Base-by-base conservation (phyloP, 1,140 invertebrate genomes). In the Sycobia sp. region DNA sequence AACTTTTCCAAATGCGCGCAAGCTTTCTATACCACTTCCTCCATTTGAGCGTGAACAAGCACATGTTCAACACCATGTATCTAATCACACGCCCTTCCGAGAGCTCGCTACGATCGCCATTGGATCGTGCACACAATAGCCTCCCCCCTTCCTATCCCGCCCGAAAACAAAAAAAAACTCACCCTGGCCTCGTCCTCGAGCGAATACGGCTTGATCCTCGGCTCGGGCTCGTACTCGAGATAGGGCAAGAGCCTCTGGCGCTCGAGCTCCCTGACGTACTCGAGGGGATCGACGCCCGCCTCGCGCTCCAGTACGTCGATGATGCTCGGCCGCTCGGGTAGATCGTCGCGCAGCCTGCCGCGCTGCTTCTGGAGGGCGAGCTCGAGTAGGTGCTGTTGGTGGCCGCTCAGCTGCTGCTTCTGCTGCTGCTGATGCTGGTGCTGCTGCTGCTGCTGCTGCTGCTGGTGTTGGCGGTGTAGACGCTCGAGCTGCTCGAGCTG, bases 401-500 rank as follows among this genome's bases (percentile, higher is more conserved):
- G 67, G 3, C 41, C 20, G 44, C 60, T 68, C 32, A 56, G 29
- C 38, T 75, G 69, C 10, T 68, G 59, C 22, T 79, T 14, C 38
- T 73, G 61, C 34, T 73, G 69, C 3, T 77, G 51, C 10, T 14
- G 7, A 14, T 4, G 3, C 18, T 14, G 7, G 38, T 4, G 3
- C 18, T 43, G 16, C 41, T 43, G 41, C 41, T 5, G 16, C 44
- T 60, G 36, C 2, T 27, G 46, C 14, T 32, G 47, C 47, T 50
- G 34, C 50, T 38, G 3, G 25, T 23, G 9, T n/a, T 13, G 36
- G 36, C 27, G 9, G 51, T 32, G 34, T 27, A 74, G 75, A 3
- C 69, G 69, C 10, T 68, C 62, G 18, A 80, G 18, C 34, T 74
- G 61, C 34, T 73, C 70, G 3, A 78, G 51, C 10, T 32, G n/a